Evolutionary conservation across 1,140 invertebrate genomes (phyloP), one percentile per base, ranked within the genome.

Genomic region (Eriosoma lanigerum): DNA sequence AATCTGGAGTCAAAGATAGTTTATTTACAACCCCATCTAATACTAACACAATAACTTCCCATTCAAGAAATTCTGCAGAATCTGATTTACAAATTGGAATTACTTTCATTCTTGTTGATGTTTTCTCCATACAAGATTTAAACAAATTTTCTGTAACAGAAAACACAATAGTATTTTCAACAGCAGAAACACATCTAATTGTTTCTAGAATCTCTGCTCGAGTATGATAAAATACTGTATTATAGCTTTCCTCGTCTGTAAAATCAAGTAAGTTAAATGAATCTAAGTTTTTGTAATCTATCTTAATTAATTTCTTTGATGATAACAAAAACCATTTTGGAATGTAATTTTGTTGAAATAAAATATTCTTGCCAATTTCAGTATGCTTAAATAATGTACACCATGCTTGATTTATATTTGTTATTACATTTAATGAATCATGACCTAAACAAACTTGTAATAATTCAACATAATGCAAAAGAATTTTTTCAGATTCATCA

Each of bases 191-290:
- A 82, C 92, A 89, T 86, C 86, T 87, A 83, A 94, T 92, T 83
- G 92, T 91, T 84, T 95, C 93, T 19, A 93, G 85, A 58, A 94
- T 87, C 84, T 94, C 93, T 54, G 90, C 91, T 66, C 92, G 88
- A 83, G 91, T 92, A 82, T 93, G 88, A 86, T 91, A 91, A 84
- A 93, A 95, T 85, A 94, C 96, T 0, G 90, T 85, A 19, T 90
- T 89, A 84, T 95, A 98, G 83, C 97, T 95, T 84, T 96, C 94
- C 84, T 97, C 94, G 64, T 91, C 92, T 85, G 97, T 95, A 86
- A 95, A 96, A 86, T 97, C 95, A 54, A 93, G 87, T 78, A 92
- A 92, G 17, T 90, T 91, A 84, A 93, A 96, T 1, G 90, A 87
- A 10, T 89, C 88, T 13, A 91, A 90, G 82, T 93, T 91, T 81